Evolutionary conservation across 2,113 vertebrate species (phyloP).

Genomic region (Morone saxatilis): DNA sequence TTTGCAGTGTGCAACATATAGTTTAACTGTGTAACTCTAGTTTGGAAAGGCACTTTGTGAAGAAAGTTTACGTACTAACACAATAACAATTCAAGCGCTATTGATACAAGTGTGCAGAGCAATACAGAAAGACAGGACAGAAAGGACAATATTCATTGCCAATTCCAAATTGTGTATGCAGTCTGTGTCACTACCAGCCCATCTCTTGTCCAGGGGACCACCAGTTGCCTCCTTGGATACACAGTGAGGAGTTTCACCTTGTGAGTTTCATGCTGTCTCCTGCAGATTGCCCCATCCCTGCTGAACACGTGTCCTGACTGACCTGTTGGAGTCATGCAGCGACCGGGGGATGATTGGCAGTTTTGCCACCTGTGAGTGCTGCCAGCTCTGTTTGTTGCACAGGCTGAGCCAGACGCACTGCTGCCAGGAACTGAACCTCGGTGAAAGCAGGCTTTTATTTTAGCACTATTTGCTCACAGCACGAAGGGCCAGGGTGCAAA

Average conservation of each 20-base stretch:
- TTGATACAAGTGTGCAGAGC: not conserved
- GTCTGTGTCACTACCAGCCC: not conserved
- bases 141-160: not conserved
- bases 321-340: slow-evolving; percentile 44
- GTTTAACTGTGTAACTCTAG: no score
- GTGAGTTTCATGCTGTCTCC: slow-evolving; percentile 9
- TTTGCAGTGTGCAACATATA: no score
- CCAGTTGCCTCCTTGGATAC: slow-evolving; percentile 19
- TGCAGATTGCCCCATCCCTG: slow-evolving; percentile 28
- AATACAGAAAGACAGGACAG: not conserved
- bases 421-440: slow-evolving; percentile 29
- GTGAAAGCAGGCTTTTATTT: slow-evolving; percentile 25
- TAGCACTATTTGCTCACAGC: slow-evolving; percentile 34
- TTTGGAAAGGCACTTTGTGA: no score
- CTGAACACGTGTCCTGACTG: slow-evolving; percentile 29
- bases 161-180: slow-evolving; percentile 3
- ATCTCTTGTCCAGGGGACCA: slow-evolving; percentile 10
- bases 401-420: slow-evolving; percentile 21
- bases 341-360: slow-evolving; percentile 33
- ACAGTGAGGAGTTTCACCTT: slow-evolving; percentile 25
- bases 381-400: slow-evolving; percentile 54
- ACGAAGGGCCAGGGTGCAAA: slow-evolving; percentile 2
- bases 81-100: not conserved
- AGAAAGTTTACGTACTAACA: no score
- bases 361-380: slow-evolving; percentile 11